Percentiles rank a stretch among this genome's conserved stretches.
phyloP scores from a whole-genome alignment of 1,140 invertebrate genomes.

The Cyphomyrmex costatus region DNA sequence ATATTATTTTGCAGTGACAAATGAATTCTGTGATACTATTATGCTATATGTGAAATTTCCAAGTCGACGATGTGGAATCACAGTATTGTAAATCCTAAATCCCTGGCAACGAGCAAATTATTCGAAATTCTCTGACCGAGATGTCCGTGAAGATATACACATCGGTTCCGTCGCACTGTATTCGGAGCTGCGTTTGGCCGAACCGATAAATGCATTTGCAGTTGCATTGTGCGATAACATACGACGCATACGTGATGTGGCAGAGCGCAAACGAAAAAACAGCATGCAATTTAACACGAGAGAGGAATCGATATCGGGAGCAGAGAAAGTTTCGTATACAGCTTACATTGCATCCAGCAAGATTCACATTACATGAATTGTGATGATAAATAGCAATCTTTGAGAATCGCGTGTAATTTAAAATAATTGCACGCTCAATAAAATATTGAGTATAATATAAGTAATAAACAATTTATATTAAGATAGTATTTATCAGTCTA shows the following conservation, averaged over 20 bases:
- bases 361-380: conserved; percentile 37
- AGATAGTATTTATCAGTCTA: not conserved
- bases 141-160: conserved; percentile 71
- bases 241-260: conserved; percentile 67
- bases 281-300: conserved; percentile 54
- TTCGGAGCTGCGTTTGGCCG: conserved; percentile 44
- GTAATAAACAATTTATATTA: not conserved
- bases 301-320: conserved; percentile 30
- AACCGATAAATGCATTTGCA: conserved; percentile 74
- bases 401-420: conserved; percentile 29
- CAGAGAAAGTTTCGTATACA: conserved; percentile 62
- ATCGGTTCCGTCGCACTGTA: conserved; percentile 1
- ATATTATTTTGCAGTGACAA: conserved; percentile 22
- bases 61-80: conserved; percentile 27
- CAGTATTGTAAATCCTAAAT: conserved; percentile 65
- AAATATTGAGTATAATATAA: not conserved
- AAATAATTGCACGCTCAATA: not conserved
- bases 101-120: conserved; percentile 73
- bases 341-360: conserved; percentile 11
- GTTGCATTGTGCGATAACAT: conserved; percentile 73
- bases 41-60: not conserved
- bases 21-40: not conserved
- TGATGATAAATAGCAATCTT: conserved; percentile 43
- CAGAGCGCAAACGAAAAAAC: conserved; percentile 44
- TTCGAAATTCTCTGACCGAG: conserved; percentile 72